A percentile compares a stretch with the other conserved stretches of the same genome.
Conservation (phyloP, 2,888 invertebrate genomes). For the Synergus umbraculus region DNA sequence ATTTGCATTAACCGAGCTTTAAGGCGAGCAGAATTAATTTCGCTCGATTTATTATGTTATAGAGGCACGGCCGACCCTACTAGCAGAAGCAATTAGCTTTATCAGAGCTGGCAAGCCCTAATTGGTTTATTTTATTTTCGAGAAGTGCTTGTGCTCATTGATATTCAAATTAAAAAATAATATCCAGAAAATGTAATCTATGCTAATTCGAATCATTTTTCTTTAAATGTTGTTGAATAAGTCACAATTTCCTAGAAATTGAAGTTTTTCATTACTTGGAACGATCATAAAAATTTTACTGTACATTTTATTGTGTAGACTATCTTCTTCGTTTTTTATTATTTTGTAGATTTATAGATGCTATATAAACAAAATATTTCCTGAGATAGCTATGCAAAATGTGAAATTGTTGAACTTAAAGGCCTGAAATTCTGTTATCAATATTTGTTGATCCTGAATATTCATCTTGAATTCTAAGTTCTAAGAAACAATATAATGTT, state of each 20-base stretch:
- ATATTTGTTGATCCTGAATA: too few relatives aligned
- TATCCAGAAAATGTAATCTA: neutral
- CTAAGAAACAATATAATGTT: too few relatives aligned
- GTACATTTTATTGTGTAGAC: neutral
- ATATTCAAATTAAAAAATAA: neutral
- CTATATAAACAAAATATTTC: neutral
- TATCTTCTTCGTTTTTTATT: neutral
- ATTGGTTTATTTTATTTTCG: conserved; percentile 19
- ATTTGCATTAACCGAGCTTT: conserved; percentile 17
- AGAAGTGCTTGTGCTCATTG: conserved; percentile 12
- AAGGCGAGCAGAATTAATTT: conserved; percentile 18
- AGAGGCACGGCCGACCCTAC: neutral
- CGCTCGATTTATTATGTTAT: conserved; percentile 24
- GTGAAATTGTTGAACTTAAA: neutral
- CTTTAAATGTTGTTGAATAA: too few relatives aligned
- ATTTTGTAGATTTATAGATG: neutral
- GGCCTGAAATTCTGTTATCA: too few relatives aligned
- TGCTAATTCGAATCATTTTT: neutral
- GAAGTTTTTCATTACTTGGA: neutral
- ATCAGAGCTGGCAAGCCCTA: neutral
- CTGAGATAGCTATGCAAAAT: neutral
- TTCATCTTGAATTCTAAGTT: too few relatives aligned
- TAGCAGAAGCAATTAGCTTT: conserved; percentile 26
- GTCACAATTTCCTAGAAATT: neutral
- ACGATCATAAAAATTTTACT: neutral